phyloP scores from a whole-genome alignment of 1,140 invertebrate genomes.

The Planococcus citri region DNA sequence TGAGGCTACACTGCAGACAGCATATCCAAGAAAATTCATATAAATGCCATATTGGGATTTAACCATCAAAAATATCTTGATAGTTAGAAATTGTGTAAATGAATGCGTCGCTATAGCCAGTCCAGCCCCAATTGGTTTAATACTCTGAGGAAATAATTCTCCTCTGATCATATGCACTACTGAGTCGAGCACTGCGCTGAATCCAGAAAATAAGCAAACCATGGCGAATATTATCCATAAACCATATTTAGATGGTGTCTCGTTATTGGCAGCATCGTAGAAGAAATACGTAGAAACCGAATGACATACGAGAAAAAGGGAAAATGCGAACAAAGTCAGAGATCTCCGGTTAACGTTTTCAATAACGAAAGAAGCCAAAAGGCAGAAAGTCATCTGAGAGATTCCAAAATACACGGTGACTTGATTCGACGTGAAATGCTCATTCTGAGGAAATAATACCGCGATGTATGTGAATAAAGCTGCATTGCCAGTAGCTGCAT shows the following conservation, averaged over 20 bases:
- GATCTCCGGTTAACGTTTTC: slow-evolving; percentile 38
- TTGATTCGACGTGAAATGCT: slow-evolving; percentile 21
- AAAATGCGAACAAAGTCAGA: slow-evolving; percentile 33
- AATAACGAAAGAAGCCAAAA: slow-evolving; percentile 36
- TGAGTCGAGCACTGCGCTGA: neutral
- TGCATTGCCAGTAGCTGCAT: slow-evolving; percentile 26
- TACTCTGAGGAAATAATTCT: neutral
- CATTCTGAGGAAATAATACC: slow-evolving; percentile 31
- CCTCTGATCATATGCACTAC: neutral
- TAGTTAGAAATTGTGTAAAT: neutral
- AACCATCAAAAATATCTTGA: neutral
- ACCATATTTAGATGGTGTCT: slow-evolving; percentile 29
- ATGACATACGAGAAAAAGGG: slow-evolving; percentile 35
- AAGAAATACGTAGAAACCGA: slow-evolving; percentile 31
- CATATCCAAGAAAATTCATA: slow-evolving; percentile 67
- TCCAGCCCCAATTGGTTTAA: neutral
- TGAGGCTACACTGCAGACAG: slow-evolving; percentile 49
- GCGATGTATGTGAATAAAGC: slow-evolving; percentile 28
- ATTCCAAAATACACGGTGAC: slow-evolving; percentile 27
- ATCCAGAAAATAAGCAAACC: slow-evolving; percentile 35
- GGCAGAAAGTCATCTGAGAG: slow-evolving; percentile 34
- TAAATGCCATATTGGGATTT: slow-evolving; percentile 43
- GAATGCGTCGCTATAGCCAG: neutral
- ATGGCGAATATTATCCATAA: slow-evolving; percentile 41
- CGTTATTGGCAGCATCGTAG: slow-evolving; percentile 37